Conservation (phyloP, 1,140 invertebrate genomes). For the Calliopsis andreniformis region DNA sequence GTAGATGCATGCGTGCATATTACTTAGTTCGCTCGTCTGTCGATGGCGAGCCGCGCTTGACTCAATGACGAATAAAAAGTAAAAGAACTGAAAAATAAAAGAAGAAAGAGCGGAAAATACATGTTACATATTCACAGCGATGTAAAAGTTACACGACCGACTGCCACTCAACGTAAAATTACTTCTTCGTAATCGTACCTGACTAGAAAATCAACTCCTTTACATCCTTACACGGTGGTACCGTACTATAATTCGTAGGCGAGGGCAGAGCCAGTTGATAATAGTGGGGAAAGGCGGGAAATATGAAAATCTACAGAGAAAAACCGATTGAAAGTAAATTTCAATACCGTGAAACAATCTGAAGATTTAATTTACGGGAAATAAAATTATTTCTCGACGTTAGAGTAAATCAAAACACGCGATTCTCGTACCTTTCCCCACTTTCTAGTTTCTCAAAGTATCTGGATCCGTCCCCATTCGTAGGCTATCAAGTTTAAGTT, state of each 20-base stretch:
- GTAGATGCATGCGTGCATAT: not conserved
- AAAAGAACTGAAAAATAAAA: no score
- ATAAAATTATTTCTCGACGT: not conserved
- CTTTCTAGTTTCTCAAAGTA: no score
- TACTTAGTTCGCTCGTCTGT: not conserved
- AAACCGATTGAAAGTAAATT: not conserved
- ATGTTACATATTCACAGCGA: constrained; percentile 50
- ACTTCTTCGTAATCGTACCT: constrained; percentile 47
- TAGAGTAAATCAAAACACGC: not conserved
- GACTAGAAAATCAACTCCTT: constrained; percentile 57
- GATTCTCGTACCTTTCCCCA: not conserved
- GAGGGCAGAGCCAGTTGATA: constrained; percentile 4
- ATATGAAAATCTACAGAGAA: no score
- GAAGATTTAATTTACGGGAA: not conserved
- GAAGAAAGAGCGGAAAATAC: not conserved
- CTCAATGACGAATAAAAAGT: not conserved
- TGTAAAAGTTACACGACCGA: constrained; percentile 40
- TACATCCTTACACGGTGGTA: constrained; percentile 44
- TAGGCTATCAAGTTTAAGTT: constrained; percentile 69
- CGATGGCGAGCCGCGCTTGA: not conserved
- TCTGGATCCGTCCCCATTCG: constrained; percentile 12
- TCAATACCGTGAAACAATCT: not conserved
- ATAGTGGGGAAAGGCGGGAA: not conserved
- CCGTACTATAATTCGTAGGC: constrained; percentile 51
- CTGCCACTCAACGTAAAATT: constrained; percentile 18